Conservation (phyloP, 1,140 invertebrate genomes). For the Teleopsis dalmanni region DNA sequence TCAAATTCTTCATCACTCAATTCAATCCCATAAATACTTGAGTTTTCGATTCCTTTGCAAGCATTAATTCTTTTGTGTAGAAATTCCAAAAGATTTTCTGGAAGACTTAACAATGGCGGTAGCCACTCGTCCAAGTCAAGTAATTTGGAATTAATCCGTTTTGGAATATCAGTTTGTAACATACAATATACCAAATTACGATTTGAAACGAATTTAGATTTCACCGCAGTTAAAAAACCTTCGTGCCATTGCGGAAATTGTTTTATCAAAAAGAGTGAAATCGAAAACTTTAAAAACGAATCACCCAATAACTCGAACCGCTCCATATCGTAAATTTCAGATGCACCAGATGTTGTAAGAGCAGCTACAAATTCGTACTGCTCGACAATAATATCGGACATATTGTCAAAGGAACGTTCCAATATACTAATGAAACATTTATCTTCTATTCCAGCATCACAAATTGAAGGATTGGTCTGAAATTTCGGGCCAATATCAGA, state of each 20-base stretch:
- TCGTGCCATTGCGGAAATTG: constrained; percentile 63
- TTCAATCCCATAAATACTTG: constrained; percentile 7
- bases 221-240: constrained; percentile 67
- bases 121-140: constrained; percentile 50
- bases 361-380: constrained; percentile 52
- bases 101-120: constrained; percentile 47
- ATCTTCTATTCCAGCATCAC: neutral
- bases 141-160: constrained; percentile 16
- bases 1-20: constrained; percentile 14
- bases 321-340: constrained; percentile 77
- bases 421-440: constrained; percentile 6
- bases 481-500: neutral
- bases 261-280: constrained; percentile 64
- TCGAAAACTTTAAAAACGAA: constrained; percentile 76
- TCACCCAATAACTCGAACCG: constrained; percentile 81
- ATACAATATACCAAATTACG: constrained; percentile 67
- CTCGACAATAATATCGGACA: constrained; percentile 18
- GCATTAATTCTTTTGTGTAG: neutral
- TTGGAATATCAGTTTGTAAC: constrained; percentile 30
- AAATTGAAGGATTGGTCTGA: no score
- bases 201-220: constrained; percentile 73
- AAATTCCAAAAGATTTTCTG: constrained; percentile 17
- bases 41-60: neutral
- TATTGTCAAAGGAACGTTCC: neutral
- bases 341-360: constrained; percentile 60